These are phyloP conservation scores for Panthera uncia DNA, from an alignment of 2,113 vertebrate species.

Conservation along the genomic window DNA sequence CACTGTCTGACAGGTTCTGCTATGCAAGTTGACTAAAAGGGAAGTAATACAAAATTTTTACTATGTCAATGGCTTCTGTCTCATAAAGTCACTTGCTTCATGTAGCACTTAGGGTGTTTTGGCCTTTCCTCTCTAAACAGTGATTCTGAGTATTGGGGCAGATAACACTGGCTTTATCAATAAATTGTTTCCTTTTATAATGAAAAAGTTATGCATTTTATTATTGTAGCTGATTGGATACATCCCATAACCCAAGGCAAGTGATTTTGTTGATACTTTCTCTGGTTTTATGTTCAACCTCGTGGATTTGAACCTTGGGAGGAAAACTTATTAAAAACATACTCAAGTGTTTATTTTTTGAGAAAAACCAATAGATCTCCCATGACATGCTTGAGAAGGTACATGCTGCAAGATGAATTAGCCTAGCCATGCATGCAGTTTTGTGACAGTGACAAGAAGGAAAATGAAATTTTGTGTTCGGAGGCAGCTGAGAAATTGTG, in stretches of 20 bases:
- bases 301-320: not conserved
- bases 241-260: not conserved
- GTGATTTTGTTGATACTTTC: not conserved
- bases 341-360: not conserved
- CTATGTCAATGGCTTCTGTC: not conserved
- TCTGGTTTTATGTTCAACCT: not conserved
- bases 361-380: not conserved
- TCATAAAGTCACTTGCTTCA: not conserved
- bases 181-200: not conserved
- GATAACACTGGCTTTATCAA: not conserved
- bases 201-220: not conserved
- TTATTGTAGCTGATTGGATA: not conserved
- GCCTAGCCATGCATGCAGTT: not conserved
- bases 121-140: not conserved
- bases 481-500: not conserved
- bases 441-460: slow-evolving; percentile 9
- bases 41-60: not conserved
- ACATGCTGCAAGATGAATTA: not conserved
- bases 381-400: not conserved
- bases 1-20: not conserved
- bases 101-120: not conserved
- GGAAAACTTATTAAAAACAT: not conserved
- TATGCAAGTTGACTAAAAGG: not conserved
- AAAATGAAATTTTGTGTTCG: not conserved
- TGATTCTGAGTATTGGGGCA: not conserved